A percentile compares a stretch with the other conserved stretches of the same genome.
phyloP scores from a whole-genome alignment of 1,140 invertebrate species.

The Contarinia nasturtii region DNA sequence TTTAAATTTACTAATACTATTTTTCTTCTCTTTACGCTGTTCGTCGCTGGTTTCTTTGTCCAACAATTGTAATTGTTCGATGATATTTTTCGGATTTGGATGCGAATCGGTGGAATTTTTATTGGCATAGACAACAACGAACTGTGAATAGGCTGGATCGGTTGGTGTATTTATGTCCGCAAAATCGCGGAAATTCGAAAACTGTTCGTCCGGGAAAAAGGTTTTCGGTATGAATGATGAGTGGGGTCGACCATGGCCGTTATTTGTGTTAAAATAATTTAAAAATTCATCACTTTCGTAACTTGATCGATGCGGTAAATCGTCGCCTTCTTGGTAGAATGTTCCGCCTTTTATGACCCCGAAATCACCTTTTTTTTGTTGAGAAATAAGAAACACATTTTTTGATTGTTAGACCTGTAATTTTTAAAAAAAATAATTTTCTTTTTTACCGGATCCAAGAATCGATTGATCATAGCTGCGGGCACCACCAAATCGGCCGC shows the following conservation, averaged over 20 bases:
- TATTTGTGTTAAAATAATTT: slow-evolving; percentile 44
- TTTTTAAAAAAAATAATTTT: too few relatives aligned
- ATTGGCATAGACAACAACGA: slow-evolving; percentile 61
- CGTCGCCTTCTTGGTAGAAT: slow-evolving; percentile 42
- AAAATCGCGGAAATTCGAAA: slow-evolving; percentile 74
- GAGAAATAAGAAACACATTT: too few relatives aligned
- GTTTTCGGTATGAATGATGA: slow-evolving; percentile 17
- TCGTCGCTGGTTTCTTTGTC: slow-evolving; percentile 33
- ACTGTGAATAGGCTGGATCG: slow-evolving; percentile 60
- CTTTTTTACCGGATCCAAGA: slow-evolving; percentile 59
- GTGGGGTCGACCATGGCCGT: slow-evolving; percentile 39
- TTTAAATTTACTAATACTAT: slow-evolving; percentile 31
- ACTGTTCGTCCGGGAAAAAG: slow-evolving; percentile 50
- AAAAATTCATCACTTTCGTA: slow-evolving; percentile 28
- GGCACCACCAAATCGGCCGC: slow-evolving; percentile 4
- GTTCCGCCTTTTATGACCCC: slow-evolving; percentile 73
- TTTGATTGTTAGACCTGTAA: too few relatives aligned
- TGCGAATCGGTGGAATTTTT: slow-evolving; percentile 37
- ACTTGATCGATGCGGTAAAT: slow-evolving; percentile 25
- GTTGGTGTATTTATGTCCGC: slow-evolving; percentile 69
- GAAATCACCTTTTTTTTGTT: too few relatives aligned
- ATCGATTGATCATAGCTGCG: slow-evolving; percentile 27
- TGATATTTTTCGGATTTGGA: slow-evolving; percentile 55
- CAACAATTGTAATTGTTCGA: slow-evolving; percentile 52
- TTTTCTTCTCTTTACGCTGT: slow-evolving; percentile 21